Percentiles rank a stretch among this genome's conserved stretches.
Conservation (phyloP, 2,113 vertebrate genomes). For the Ciconia maguari region DNA sequence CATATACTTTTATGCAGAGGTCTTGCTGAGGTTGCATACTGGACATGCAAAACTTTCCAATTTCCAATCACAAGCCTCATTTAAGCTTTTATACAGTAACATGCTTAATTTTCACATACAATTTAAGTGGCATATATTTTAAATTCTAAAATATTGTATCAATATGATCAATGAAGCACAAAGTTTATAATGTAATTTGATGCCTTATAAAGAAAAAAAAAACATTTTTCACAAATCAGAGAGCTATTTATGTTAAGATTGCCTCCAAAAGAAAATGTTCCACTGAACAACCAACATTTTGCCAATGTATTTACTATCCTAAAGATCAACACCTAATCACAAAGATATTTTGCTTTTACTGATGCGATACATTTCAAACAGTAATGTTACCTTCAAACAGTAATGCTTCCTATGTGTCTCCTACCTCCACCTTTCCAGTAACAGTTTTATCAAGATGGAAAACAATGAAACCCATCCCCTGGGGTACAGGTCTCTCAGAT, state of each 20-base stretch:
- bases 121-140: background rate
- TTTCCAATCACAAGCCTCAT: background rate
- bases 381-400: background rate
- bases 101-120: background rate
- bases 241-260: background rate
- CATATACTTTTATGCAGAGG: background rate
- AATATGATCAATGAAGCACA: background rate
- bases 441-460: background rate
- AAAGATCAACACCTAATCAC: background rate
- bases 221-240: background rate
- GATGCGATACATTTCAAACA: rapidly evolving
- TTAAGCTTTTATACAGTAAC: background rate
- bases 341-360: background rate
- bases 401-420: background rate
- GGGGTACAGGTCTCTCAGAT: background rate
- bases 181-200: background rate
- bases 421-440: background rate
- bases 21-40: background rate
- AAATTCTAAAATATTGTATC: background rate
- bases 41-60: background rate
- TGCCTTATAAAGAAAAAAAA: background rate
- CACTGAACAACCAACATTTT: background rate
- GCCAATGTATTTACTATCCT: background rate
- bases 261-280: background rate
- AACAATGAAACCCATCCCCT: background rate